phyloP scores from a whole-genome alignment of 1,140 invertebrate genomes.

The Gonioctena quinquepunctata region DNA sequence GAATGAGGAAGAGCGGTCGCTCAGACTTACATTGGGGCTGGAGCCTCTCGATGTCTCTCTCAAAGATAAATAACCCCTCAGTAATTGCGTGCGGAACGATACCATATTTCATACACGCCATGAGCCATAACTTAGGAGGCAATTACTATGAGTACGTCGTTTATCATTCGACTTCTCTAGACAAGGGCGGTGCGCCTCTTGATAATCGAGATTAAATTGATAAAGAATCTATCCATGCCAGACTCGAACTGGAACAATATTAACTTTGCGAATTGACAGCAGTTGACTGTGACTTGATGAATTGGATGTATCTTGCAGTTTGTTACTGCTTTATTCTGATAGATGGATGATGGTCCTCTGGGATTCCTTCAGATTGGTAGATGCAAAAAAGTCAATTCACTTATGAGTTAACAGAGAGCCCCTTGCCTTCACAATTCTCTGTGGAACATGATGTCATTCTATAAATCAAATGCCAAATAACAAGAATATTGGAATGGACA shows the following conservation, averaged over 20 bases:
- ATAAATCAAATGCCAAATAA: no score
- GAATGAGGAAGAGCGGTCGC: conserved; percentile 38
- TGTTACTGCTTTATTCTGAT: not conserved
- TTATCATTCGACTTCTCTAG: conserved; percentile 56
- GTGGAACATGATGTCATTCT: no score
- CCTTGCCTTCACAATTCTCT: no score
- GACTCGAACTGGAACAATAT: conserved; percentile 23
- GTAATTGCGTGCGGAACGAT: conserved; percentile 63
- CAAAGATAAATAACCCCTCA: conserved; percentile 62
- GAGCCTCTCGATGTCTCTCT: conserved; percentile 24
- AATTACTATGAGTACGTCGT: conserved; percentile 63
- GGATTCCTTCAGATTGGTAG: no score
- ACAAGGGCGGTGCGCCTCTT: conserved; percentile 34
- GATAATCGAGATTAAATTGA: conserved; percentile 48
- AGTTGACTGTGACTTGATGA: not conserved
- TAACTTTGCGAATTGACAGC: conserved; percentile 13
- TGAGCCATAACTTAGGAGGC: conserved; percentile 63
- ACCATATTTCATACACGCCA: conserved; percentile 63
- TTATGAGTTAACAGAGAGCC: no score
- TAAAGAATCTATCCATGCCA: conserved; percentile 37
- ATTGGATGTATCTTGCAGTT: not conserved
- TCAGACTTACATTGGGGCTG: conserved; percentile 10
- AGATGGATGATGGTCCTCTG: conserved; percentile 11
- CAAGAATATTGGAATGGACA: no score
- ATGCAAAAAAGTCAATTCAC: no score